Percentiles rank a stretch among this genome's conserved stretches.
Evolutionary conservation across 2,888 invertebrate species (phyloP).

Genomic region (Lithophane semibrunnea): DNA sequence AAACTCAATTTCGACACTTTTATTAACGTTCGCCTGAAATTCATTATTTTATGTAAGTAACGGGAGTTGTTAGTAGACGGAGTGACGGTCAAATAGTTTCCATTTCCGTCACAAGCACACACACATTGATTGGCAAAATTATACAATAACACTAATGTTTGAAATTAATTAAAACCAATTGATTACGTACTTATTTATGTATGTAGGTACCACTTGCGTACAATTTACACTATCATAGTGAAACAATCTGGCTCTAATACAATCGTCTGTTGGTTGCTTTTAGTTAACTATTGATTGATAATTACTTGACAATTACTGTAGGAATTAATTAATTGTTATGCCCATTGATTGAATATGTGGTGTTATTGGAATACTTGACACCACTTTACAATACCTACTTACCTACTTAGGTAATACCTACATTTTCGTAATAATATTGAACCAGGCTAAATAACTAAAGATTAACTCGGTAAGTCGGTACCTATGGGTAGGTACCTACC

Average conservation of each 20-base stretch:
- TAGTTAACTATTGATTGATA: slow-evolving; percentile 4
- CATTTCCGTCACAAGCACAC: slow-evolving; percentile 7
- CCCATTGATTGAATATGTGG: neutral
- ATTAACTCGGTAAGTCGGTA: neutral
- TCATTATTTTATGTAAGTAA: slow-evolving; percentile 37
- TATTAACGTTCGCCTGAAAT: slow-evolving; percentile 17
- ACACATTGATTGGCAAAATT: slow-evolving; percentile 51
- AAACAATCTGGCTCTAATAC: slow-evolving; percentile 17
- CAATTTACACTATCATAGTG: neutral
- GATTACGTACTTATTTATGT: neutral
- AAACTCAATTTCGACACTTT: slow-evolving; percentile 42
- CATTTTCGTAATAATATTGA: neutral
- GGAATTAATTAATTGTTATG: neutral
- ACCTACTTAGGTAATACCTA: neutral
- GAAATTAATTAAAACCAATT: slow-evolving; percentile 52
- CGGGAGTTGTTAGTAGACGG: slow-evolving; percentile 19
- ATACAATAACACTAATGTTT: slow-evolving; percentile 47
- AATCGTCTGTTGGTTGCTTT: slow-evolving; percentile 10
- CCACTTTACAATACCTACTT: neutral
- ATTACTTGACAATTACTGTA: neutral
- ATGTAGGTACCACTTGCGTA: neutral
- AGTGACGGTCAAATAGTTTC: slow-evolving; percentile 35
- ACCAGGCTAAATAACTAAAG: neutral
- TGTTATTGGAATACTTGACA: neutral
- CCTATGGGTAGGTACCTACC: too few species aligned